Conservation (phyloP, 2,797 vertebrate species). For the Nyctalus aviator region DNA sequence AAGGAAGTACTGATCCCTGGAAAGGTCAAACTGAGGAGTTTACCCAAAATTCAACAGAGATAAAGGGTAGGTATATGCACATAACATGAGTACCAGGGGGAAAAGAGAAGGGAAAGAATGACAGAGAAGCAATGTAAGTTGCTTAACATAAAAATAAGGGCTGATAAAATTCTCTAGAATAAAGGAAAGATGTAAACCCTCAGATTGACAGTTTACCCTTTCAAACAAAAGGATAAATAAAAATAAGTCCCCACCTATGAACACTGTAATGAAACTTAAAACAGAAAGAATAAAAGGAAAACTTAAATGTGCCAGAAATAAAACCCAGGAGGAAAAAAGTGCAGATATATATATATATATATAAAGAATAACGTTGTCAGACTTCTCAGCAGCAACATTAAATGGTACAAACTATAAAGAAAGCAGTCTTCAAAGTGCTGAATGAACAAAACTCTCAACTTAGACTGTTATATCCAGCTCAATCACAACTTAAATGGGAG, state of each 20-base stretch:
- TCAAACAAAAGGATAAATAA: slow-evolving; percentile 49
- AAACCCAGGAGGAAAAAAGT: neutral
- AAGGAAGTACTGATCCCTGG: neutral
- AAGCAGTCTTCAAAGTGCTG: neutral
- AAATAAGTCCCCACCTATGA: neutral
- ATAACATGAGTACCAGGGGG: neutral
- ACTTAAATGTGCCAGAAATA: slow-evolving; percentile 20
- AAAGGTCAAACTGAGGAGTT: neutral
- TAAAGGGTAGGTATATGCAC: neutral
- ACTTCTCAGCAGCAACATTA: neutral
- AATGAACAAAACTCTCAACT: neutral
- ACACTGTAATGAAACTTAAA: slow-evolving; percentile 18
- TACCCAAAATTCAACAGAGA: slow-evolving; percentile 27
- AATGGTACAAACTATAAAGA: neutral
- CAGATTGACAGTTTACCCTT: neutral
- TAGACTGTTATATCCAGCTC: neutral
- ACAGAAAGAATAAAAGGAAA: slow-evolving; percentile 8
- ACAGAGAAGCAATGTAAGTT: neutral
- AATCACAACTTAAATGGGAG: neutral
- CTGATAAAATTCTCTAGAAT: slow-evolving; percentile 7
- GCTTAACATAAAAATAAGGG: neutral
- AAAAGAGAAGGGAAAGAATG: slow-evolving; percentile 25
- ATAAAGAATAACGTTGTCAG: neutral
- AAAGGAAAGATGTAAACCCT: slow-evolving; percentile 31
- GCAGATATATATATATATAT: neutral